phyloP scores from a whole-genome alignment of 2,888 invertebrate species.

The Noctua janthina region DNA sequence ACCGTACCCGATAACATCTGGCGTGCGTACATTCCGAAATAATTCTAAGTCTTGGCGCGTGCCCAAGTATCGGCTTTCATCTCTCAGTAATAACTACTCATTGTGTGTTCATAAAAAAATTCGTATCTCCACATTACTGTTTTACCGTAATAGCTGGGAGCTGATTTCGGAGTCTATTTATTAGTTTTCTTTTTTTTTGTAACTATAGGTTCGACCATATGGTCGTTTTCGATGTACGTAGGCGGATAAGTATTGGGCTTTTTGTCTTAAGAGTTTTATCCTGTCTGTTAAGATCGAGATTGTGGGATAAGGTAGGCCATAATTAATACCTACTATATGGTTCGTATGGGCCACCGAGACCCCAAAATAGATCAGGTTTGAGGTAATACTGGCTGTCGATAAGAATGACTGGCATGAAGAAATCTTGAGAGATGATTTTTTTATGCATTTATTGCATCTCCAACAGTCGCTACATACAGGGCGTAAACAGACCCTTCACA shows the following conservation, averaged over 20 bases:
- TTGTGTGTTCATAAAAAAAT: slow-evolving; percentile 67
- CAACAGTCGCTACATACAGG: background rate
- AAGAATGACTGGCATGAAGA: background rate
- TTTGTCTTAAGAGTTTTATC: slow-evolving; percentile 48
- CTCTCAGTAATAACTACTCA: slow-evolving; percentile 67
- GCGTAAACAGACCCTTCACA: too few species aligned
- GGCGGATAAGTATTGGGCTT: slow-evolving; percentile 59
- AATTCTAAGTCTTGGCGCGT: slow-evolving; percentile 67
- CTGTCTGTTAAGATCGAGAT: slow-evolving; percentile 48
- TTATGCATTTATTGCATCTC: background rate
- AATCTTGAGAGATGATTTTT: background rate
- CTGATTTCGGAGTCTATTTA: slow-evolving; percentile 69
- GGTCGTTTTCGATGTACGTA: slow-evolving; percentile 58
- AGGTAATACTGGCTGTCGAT: background rate
- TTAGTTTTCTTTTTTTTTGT: slow-evolving; percentile 67
- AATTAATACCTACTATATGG: slow-evolving; percentile 3
- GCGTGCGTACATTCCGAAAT: slow-evolving; percentile 65
- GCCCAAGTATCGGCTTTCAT: slow-evolving; percentile 68
- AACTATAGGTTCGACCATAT: slow-evolving; percentile 69
- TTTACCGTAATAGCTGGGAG: slow-evolving; percentile 70
- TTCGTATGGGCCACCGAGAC: background rate
- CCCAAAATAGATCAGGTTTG: background rate
- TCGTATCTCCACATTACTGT: slow-evolving; percentile 68
- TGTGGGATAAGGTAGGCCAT: slow-evolving; percentile 27
- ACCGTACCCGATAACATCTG: slow-evolving; percentile 64